Evolutionary conservation across 64 coral and sea anemone genomes (phyloP).

Genomic region (Stichodactyla helianthus): DNA sequence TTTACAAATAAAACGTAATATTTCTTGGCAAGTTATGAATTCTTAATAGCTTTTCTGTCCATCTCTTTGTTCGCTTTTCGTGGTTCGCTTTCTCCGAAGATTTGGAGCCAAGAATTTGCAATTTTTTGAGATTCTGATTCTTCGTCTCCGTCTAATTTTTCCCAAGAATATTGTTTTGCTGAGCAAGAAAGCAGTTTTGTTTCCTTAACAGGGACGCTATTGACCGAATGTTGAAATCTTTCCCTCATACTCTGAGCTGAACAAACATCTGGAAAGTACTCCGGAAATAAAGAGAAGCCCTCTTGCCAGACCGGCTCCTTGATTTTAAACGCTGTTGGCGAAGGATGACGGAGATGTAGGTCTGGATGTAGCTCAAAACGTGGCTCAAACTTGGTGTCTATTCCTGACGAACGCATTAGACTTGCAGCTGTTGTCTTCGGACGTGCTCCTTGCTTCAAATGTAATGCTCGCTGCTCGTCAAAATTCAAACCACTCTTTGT

Average conservation of each 20-base stretch:
- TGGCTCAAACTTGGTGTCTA: neutral
- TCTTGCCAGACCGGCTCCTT: conserved; percentile 19
- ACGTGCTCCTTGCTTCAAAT: conserved; percentile 21
- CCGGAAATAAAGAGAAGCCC: conserved; percentile 26
- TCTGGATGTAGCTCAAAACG: conserved; percentile 9
- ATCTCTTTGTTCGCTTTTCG: conserved; percentile 1
- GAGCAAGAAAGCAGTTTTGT: conserved; percentile 16
- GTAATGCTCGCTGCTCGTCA: conserved; percentile 6
- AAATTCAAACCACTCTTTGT: neutral
- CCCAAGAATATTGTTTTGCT: conserved; percentile 26
- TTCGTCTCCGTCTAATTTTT: conserved; percentile 24
- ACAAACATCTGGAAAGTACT: conserved; percentile 23
- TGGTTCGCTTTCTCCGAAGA: conserved; percentile 29
- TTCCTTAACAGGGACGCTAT: neutral
- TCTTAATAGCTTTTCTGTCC: conserved; percentile 26
- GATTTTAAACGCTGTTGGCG: conserved; percentile 17
- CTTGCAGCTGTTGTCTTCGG: conserved; percentile 11
- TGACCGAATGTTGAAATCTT: neutral
- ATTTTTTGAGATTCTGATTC: conserved; percentile 23
- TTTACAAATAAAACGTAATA: neutral
- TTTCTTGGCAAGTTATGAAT: neutral
- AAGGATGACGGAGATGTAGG: neutral
- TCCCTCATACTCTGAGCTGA: conserved; percentile 7
- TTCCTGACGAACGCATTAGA: conserved; percentile 11
- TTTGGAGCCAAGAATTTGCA: conserved; percentile 25